A percentile compares a stretch with the other conserved stretches of the same genome.
phyloP scores from a whole-genome alignment of 2,113 vertebrate species.

The Microtus oregoni region DNA sequence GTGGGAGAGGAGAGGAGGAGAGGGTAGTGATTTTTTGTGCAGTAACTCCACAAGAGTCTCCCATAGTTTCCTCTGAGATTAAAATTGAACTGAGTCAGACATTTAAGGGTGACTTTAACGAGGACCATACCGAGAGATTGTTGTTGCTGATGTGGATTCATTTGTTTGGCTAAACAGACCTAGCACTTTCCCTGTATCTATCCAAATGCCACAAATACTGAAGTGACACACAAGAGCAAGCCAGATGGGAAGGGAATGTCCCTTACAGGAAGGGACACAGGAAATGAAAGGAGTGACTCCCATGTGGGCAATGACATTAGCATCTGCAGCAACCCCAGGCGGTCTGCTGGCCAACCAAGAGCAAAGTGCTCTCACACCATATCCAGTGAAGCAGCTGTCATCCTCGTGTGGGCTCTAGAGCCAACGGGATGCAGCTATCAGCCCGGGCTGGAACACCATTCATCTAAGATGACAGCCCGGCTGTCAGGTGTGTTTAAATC shows the following conservation, averaged over 20 bases:
- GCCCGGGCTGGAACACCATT: neutral
- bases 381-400: neutral
- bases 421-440: neutral
- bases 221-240: neutral
- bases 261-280: neutral
- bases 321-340: neutral
- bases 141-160: neutral
- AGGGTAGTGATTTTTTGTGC: neutral
- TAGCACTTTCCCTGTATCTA: neutral
- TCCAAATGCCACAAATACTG: neutral
- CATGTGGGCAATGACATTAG: neutral
- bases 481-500: constrained; percentile 60
- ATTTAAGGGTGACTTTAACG: neutral
- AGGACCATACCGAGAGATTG: neutral
- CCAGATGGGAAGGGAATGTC: neutral
- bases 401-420: neutral
- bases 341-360: neutral
- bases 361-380: neutral
- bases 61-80: neutral
- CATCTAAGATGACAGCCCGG: neutral
- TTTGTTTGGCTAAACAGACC: neutral
- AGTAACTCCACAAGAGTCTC: neutral
- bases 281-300: neutral
- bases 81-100: neutral
- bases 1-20: neutral